Base-by-base conservation (phyloP, 2,888 invertebrate species). In the Troglohyphantes excavatus region DNA sequence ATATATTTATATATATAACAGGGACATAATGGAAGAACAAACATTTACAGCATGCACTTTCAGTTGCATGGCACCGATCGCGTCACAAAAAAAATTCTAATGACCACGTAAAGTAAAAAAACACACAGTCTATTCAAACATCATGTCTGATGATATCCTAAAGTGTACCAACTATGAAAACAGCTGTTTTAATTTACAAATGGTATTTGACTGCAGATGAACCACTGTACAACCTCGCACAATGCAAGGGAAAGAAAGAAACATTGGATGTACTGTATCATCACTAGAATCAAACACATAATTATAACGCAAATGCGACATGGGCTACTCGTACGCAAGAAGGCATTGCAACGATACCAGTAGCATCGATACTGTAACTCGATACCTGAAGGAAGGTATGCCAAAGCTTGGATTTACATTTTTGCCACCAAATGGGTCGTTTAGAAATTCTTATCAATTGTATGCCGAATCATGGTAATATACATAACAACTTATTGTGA, bases 61-160 rank as follows among this genome's bases (percentile, higher is more conserved):
- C 43, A 76, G 61, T 76, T 79, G 89, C 84, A 90, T 68, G 61
- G 76, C 61, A 89, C 70, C 72, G 61, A 53, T n/a, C n/a, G n/a
- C n/a, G 26, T 68, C 65, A 68, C 78, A 72, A 78, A 70, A 88
- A 26, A 61, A 59, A 43, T 76, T 27, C 63, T 72, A 61, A 79
- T 29, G 72, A 87, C 79, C 79, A 79, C 79, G 29, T 83, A 84
- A 88, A 90, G 83, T n/a, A 90, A 90, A 81, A 84, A 67, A 79
- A 85, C 68, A 76, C 67, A 89, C 73, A 84, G 72, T 75, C 89
- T 89, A 91, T 85, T 81, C 90, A 70, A 70, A n/a, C 53, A 53
- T n/a, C 53, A n/a, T 63, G 43, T 79, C 59, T 70, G 78, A 78
- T 81, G 59, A 88, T 68, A 61, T 67, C 43, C 87, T 90, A 90